Base-by-base conservation (phyloP, 2,888 invertebrate genomes). In the Autographa gamma region DNA sequence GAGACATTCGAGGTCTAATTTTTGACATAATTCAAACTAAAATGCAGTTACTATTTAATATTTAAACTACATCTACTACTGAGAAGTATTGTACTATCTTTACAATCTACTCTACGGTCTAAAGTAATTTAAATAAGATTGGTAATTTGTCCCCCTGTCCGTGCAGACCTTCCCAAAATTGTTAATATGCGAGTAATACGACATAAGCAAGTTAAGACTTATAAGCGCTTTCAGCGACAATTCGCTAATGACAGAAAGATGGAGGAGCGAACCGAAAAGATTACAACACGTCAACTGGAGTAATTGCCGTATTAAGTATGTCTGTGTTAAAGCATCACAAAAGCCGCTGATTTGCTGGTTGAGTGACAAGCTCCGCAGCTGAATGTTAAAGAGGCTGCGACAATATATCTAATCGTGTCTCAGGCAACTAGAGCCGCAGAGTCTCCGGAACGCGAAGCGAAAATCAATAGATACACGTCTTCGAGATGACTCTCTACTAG, bases 381-480 rank as follows among this genome's bases (percentile, higher is more conserved):
- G 89, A 90, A 90, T 89, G 88, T 83, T 89, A 90, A 90, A 88
- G 87, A 91, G 86, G 83, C 89, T 91, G 90, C 90, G 90, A 89
- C 88, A 91, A 87, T 87, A 87, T 86, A 88, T 85, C 84, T 89
- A 88, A 89, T 85, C 85, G 86, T 85, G 85, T 82, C 85, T 85
- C 80, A 83, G 74, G 77, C 74, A 66, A 67, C 68, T 65, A 74
- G 65, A 79, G 77, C 77, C 79, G 81, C 84, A 86, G 83, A 83
- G 83, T 85, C 85, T 85, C 83, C 73, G 79, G 79, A 85, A 84
- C 88, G 87, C 84, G 83, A 86, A 82, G 73, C 73, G 88, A 93
- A 94, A 95, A 95, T 94, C 95, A 91, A 95, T 95, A 95, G 90
- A 83, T 78, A 80, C 82, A 87, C 88, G 79, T 90, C 89, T 92